A percentile compares a stretch with the other conserved stretches of the same genome.
These are phyloP conservation scores for Clinocottus analis DNA, from an alignment of 2,113 vertebrate genomes.

Conservation along the genomic window DNA sequence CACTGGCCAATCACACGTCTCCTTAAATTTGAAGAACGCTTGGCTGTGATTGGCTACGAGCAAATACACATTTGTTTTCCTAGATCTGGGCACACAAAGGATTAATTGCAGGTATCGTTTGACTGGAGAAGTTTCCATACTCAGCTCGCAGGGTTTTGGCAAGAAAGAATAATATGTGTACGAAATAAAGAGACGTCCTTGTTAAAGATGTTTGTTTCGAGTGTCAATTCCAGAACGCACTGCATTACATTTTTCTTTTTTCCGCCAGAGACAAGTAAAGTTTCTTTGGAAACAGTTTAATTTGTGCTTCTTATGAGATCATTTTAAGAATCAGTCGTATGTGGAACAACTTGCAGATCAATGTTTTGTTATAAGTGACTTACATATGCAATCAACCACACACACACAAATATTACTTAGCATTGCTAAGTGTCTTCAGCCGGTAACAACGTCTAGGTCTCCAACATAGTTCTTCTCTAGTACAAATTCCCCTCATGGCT, in stretches of 20 bases:
- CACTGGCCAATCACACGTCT: no score
- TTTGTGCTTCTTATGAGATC: not conserved
- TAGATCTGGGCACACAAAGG: no score
- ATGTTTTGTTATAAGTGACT: not conserved
- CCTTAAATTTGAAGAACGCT: no score
- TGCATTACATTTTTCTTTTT: no score
- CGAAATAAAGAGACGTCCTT: not conserved
- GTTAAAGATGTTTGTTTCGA: no score
- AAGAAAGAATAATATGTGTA: not conserved
- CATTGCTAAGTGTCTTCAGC: not conserved
- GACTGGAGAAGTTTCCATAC: no score
- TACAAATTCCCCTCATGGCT: slow-evolving; percentile 34
- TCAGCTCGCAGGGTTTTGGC: no score
- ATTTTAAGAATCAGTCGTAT: not conserved
- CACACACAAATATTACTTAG: not conserved
- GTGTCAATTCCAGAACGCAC: not conserved
- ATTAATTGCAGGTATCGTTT: no score
- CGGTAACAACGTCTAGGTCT: slow-evolving; percentile 1
- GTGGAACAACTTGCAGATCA: not conserved
- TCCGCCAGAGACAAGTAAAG: not conserved
- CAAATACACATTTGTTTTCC: no score
- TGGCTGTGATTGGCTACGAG: not conserved
- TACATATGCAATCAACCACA: not conserved
- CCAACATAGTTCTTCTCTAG: slow-evolving; percentile 22
- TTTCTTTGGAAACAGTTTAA: not conserved